phyloP scores from a whole-genome alignment of 1,140 invertebrate species.

The Hermatobates lingyangjiaoensis region DNA sequence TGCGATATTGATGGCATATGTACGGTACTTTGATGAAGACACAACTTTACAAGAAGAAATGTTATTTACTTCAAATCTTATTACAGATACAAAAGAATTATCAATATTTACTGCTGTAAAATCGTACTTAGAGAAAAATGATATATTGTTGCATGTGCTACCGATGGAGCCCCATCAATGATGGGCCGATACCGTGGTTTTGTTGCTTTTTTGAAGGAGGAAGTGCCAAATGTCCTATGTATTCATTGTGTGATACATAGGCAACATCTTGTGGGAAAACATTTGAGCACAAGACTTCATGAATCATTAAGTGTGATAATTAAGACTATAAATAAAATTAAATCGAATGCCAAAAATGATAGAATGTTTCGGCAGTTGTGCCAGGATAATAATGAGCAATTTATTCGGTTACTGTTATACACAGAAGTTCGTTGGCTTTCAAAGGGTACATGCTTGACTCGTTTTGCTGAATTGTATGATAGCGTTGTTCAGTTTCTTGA shows the following conservation, averaged over 20 bases:
- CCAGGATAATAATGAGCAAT: constrained; percentile 3
- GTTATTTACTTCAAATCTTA: constrained; percentile 2
- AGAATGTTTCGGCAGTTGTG: constrained; percentile 6
- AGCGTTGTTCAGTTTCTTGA: too few relatives aligned
- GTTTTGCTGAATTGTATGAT: too few relatives aligned
- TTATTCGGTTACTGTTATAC: background rate
- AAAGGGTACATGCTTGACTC: background rate
- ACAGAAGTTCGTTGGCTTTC: constrained; percentile 6
- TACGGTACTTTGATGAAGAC: background rate
- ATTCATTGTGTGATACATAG: constrained; percentile 4
- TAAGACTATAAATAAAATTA: constrained; percentile 3
- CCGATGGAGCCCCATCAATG: constrained; percentile 2
- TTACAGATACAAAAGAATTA: constrained; percentile 3
- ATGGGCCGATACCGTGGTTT: background rate
- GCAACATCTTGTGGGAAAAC: constrained; percentile 7
- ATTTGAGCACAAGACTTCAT: constrained; percentile 2
- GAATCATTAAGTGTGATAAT: constrained; percentile 3
- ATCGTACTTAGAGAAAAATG: background rate
- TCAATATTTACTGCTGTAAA: background rate
- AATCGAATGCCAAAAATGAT: constrained; percentile 2
- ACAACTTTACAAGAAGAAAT: constrained; percentile 2
- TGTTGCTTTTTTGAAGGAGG: constrained; percentile 2
- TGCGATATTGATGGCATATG: background rate
- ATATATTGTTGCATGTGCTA: constrained; percentile 1
- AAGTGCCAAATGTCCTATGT: constrained; percentile 1